These are phyloP conservation scores for Teinopalpus imperialis DNA, from an alignment of 2,888 invertebrate species.

Conservation along the genomic window DNA sequence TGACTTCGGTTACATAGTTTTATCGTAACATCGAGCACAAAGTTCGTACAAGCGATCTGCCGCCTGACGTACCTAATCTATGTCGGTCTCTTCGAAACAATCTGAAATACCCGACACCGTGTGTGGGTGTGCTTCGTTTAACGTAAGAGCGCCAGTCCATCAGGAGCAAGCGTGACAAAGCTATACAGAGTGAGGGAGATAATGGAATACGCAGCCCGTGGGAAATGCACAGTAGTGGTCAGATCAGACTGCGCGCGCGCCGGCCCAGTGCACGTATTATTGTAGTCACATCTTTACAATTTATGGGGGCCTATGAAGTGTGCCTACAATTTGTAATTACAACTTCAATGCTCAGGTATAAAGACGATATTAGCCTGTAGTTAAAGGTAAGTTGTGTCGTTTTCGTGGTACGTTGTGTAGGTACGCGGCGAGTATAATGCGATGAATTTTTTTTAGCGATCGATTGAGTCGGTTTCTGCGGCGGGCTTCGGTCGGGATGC, in stretches of 20 bases:
- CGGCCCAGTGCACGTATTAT: constrained; percentile 81
- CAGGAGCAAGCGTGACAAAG: constrained; percentile 60
- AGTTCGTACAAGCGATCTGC: constrained; percentile 39
- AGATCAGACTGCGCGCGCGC: constrained; percentile 80
- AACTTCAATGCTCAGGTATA: constrained; percentile 25
- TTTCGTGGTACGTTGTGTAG: constrained; percentile 28
- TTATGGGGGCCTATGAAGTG: constrained; percentile 57
- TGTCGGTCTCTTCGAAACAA: constrained; percentile 69
- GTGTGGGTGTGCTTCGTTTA: constrained; percentile 82
- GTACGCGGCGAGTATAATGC: constrained; percentile 66
- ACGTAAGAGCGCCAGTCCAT: constrained; percentile 80
- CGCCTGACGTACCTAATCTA: constrained; percentile 78
- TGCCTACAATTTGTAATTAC: constrained; percentile 30
- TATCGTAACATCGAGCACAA: constrained; percentile 24
- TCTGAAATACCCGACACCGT: constrained; percentile 78
- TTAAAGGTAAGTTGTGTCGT: constrained; percentile 32
- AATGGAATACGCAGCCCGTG: constrained; percentile 70
- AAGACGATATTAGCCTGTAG: constrained; percentile 30
- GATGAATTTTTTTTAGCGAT: constrained; percentile 76
- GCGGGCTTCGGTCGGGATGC: constrained; percentile 69
- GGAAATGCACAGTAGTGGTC: constrained; percentile 83
- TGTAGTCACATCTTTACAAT: constrained; percentile 67
- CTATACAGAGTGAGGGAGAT: constrained; percentile 56
- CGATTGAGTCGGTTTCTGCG: constrained; percentile 75
- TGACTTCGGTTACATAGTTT: constrained; percentile 5